A percentile compares a stretch with the other conserved stretches of the same genome.
Evolutionary conservation across 2,113 vertebrate genomes (phyloP).

Genomic region (Mystacornis crossleyi): DNA sequence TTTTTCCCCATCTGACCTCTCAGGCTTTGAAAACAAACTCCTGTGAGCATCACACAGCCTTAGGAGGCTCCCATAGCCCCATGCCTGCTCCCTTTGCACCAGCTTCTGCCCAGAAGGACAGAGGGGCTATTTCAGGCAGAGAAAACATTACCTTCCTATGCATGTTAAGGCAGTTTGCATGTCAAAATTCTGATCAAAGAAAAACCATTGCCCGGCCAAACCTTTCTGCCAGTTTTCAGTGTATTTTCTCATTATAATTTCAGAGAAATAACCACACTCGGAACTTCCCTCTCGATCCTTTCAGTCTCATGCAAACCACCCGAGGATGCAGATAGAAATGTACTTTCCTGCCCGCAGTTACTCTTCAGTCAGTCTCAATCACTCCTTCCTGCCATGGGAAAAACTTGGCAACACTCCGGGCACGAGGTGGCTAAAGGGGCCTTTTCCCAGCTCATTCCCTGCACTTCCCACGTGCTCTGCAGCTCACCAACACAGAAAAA

Average conservation of each 20-base stretch:
- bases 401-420: fast-evolving
- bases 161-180: not conserved
- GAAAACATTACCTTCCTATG: not conserved
- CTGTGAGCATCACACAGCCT: not conserved
- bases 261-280: not conserved
- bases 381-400: not conserved
- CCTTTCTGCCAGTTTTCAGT: not conserved
- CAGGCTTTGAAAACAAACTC: not conserved
- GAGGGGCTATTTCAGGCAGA: not conserved
- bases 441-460: not conserved
- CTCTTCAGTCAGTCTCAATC: not conserved
- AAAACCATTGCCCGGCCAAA: not conserved
- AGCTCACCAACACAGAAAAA: not conserved
- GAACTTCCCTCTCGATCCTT: not conserved
- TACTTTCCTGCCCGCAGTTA: not conserved
- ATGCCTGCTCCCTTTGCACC: not conserved
- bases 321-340: not conserved
- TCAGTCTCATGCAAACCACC: not conserved
- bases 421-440: not conserved
- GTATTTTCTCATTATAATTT: not conserved
- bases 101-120: not conserved
- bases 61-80: not conserved
- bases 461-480: fast-evolving
- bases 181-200: not conserved
- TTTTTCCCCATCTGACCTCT: not conserved